Conservation (phyloP, 2,888 invertebrate genomes). For the Ischnura elegans region DNA sequence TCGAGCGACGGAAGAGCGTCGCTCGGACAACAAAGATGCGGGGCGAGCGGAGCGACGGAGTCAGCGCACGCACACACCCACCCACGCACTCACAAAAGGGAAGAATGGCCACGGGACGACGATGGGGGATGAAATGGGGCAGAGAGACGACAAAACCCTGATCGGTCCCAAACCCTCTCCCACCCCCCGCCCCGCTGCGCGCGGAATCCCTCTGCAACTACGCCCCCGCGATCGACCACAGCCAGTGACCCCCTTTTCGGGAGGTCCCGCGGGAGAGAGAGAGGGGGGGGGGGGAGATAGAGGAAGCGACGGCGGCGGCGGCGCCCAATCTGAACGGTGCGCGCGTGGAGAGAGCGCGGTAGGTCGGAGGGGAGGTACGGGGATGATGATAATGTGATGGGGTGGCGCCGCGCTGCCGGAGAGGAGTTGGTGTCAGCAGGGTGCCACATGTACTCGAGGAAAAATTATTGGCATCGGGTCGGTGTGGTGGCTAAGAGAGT, state of each 20-base stretch:
- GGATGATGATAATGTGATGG: background rate
- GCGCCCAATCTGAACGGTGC: conserved; percentile 8
- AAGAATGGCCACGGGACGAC: background rate
- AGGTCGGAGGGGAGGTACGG: background rate
- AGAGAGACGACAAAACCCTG: conserved; percentile 3
- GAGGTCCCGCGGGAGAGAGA: background rate
- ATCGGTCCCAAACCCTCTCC: background rate
- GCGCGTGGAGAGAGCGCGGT: no score
- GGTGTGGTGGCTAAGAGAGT: no score
- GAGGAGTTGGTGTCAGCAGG: no score
- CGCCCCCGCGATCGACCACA: background rate
- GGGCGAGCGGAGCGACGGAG: background rate
- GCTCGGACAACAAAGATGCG: background rate
- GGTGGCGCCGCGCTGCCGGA: no score
- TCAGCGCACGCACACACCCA: no score
- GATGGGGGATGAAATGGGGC: background rate
- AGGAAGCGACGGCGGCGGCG: background rate
- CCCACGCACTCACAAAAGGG: background rate
- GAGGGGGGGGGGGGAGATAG: no score
- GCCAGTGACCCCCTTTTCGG: conserved; percentile 17
- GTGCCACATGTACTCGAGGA: no score
- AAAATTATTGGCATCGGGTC: no score
- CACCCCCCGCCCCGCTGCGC: background rate
- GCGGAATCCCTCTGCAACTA: background rate
- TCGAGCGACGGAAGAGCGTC: background rate